A percentile compares a stretch with the other conserved stretches of the same genome.
Evolutionary conservation across 2,888 invertebrate genomes (phyloP).

Genomic region (Aquatica leii): DNA sequence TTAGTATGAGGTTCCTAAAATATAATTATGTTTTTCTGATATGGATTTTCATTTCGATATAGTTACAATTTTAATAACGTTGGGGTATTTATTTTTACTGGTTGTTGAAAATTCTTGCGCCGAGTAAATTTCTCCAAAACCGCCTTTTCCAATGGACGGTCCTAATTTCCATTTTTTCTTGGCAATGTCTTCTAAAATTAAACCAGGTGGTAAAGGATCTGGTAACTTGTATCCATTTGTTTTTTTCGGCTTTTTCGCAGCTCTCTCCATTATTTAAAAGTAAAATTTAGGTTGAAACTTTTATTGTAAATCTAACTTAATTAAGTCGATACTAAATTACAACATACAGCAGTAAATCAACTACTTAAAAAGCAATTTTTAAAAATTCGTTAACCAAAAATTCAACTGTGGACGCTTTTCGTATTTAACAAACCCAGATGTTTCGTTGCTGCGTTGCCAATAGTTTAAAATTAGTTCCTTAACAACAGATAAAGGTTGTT

Average conservation of each 20-base stretch:
- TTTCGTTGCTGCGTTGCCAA: no score
- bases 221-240: slow-evolving; percentile 69
- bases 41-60: background rate
- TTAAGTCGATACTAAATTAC: no score
- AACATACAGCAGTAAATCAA: no score
- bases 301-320: no score
- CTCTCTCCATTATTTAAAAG: slow-evolving; percentile 28
- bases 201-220: slow-evolving; percentile 77
- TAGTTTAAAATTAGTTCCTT: no score
- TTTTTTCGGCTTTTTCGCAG: slow-evolving; percentile 56
- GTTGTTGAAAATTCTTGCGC: slow-evolving; percentile 70
- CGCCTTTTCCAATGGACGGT: slow-evolving; percentile 87
- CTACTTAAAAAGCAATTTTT: no score
- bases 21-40: background rate
- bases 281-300: background rate
- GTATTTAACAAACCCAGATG: no score
- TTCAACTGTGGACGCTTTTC: no score
- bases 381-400: no score
- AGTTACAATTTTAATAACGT: slow-evolving; percentile 83
- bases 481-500: no score
- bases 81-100: slow-evolving; percentile 67
- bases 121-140: slow-evolving; percentile 93
- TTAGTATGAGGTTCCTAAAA: slow-evolving; percentile 86
- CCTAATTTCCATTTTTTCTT: slow-evolving; percentile 88
- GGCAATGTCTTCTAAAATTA: slow-evolving; percentile 76